These are phyloP conservation scores for Callyntrura sp. DNA, from an alignment of 2,888 invertebrate species.

Conservation along the genomic window DNA sequence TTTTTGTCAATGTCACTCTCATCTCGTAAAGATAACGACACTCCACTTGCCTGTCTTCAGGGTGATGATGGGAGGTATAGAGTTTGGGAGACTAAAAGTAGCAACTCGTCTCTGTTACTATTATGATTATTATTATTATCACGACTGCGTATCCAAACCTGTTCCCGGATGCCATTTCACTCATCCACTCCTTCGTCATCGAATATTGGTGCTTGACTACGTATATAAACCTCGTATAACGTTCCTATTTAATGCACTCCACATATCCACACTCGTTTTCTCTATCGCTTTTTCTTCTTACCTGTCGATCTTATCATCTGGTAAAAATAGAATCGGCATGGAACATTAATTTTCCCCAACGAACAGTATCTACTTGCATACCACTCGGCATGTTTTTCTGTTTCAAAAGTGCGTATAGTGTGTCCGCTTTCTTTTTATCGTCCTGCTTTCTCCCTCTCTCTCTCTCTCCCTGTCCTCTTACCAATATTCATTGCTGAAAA, in stretches of 20 bases:
- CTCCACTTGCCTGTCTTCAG: background rate
- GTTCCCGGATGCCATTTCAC: background rate
- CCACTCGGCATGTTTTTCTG: background rate
- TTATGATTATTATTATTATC: background rate
- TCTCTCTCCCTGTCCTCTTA: background rate
- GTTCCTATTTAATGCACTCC: background rate
- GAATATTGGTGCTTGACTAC: background rate
- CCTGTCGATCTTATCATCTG: conserved; percentile 12
- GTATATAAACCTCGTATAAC: too few relatives aligned
- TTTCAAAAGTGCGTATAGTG: background rate
- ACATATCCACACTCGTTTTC: background rate
- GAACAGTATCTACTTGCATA: background rate
- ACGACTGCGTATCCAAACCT: conserved; percentile 18
- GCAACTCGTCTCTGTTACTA: conserved; percentile 29
- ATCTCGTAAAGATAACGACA: conserved; percentile 39
- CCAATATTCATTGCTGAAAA: conserved; percentile 40
- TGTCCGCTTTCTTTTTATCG: background rate
- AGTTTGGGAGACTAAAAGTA: background rate
- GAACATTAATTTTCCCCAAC: conserved; percentile 2
- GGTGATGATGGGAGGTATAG: background rate
- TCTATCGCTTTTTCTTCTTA: background rate
- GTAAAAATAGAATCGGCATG: conserved; percentile 5
- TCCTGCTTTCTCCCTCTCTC: background rate
- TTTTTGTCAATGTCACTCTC: conserved; percentile 45
- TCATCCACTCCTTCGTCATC: background rate